phyloP scores from a whole-genome alignment of 2,113 vertebrate genomes.

The Rhagologus leucostigma region DNA sequence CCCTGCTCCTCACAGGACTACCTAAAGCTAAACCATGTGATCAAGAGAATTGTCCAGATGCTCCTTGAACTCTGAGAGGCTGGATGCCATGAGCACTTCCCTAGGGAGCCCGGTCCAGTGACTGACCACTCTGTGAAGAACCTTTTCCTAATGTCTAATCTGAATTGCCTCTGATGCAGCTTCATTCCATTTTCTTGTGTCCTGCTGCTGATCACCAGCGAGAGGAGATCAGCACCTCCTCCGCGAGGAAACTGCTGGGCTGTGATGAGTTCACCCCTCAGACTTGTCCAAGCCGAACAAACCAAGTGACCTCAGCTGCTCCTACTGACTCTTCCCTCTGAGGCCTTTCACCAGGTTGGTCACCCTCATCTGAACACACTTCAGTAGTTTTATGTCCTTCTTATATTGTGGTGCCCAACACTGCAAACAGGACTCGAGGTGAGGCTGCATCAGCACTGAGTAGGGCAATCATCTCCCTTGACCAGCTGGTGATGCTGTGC shows the following conservation, averaged over 20 bases:
- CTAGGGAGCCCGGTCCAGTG: background rate
- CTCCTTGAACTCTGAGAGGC: background rate
- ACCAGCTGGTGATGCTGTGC: background rate
- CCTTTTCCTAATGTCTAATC: background rate
- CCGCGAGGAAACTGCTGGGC: background rate
- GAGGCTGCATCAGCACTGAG: background rate
- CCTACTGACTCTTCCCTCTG: background rate
- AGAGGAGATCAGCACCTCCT: background rate
- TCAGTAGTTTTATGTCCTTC: background rate
- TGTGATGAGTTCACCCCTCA: background rate
- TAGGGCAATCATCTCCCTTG: background rate
- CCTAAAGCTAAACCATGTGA: background rate
- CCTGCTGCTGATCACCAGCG: background rate
- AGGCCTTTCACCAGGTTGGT: background rate
- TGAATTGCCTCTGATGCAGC: background rate
- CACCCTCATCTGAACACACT: background rate
- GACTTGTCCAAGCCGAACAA: background rate
- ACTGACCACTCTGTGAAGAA: background rate
- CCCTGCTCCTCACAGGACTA: background rate
- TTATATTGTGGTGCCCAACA: background rate
- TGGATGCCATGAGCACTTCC: background rate
- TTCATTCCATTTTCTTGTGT: background rate
- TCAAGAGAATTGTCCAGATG: background rate
- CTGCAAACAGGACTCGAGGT: background rate
- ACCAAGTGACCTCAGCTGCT: background rate